These are phyloP conservation scores for Oxyteleia sp. DNA, from an alignment of 2,888 invertebrate species.

Conservation along the genomic window DNA sequence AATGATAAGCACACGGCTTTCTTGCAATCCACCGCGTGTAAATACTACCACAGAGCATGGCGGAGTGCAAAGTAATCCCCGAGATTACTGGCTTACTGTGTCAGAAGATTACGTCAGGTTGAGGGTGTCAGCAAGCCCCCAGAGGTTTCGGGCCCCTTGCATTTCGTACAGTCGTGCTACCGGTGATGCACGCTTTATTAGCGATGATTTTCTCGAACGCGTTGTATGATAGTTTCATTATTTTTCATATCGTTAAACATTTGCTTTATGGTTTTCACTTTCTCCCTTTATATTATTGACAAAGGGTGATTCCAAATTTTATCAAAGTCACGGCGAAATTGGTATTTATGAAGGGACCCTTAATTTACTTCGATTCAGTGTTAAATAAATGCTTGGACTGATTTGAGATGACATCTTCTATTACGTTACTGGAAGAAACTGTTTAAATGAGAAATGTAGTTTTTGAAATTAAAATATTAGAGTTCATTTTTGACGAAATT, in stretches of 20 bases:
- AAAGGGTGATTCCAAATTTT: too few species aligned
- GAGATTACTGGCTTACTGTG: slow-evolving; percentile 87
- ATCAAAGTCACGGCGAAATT: too few species aligned
- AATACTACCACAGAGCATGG: slow-evolving; percentile 79
- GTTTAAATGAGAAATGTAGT: too few species aligned
- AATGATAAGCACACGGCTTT: slow-evolving; percentile 72
- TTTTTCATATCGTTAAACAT: slow-evolving; percentile 48
- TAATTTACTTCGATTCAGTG: too few species aligned
- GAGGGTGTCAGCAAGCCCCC: slow-evolving; percentile 85
- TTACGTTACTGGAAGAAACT: too few species aligned
- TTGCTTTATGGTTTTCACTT: neutral
- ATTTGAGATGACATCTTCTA: too few species aligned
- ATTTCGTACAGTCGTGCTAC: slow-evolving; percentile 56
- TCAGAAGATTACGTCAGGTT: slow-evolving; percentile 87
- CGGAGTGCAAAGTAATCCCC: slow-evolving; percentile 83
- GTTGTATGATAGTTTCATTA: slow-evolving; percentile 49
- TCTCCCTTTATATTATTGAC: too few species aligned
- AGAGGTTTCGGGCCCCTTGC: slow-evolving; percentile 79
- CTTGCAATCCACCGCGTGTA: slow-evolving; percentile 81
- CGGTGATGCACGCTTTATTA: slow-evolving; percentile 68
- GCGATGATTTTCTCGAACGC: slow-evolving; percentile 54
- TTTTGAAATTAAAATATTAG: too few species aligned
- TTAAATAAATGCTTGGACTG: too few species aligned
- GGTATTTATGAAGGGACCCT: too few species aligned
- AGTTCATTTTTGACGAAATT: too few species aligned